A percentile compares a stretch with the other conserved stretches of the same genome.
These are phyloP conservation scores for Drosophila kepulauana DNA, from an alignment of 1,140 invertebrate species.

Conservation along the genomic window DNA sequence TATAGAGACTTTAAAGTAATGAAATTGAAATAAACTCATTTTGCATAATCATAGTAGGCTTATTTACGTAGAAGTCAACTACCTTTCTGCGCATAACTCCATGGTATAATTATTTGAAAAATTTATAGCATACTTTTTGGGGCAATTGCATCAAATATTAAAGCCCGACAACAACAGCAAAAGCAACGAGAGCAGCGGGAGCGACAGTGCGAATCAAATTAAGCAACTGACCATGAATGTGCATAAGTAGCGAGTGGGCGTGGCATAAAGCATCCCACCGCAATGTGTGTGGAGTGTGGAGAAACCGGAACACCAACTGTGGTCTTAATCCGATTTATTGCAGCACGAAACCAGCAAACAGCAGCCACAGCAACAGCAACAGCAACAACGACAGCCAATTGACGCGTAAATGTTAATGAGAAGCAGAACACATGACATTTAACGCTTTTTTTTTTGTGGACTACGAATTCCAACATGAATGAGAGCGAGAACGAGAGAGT, in stretches of 20 bases:
- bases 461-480: background rate
- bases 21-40: too few relatives aligned
- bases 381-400: background rate
- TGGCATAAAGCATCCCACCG: background rate
- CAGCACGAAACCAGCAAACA: background rate
- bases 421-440: conserved; percentile 32
- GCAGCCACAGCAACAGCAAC: background rate
- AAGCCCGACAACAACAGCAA: background rate
- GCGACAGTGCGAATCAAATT: conserved; percentile 22
- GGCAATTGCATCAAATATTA: background rate
- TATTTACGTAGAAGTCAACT: too few relatives aligned
- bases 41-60: too few relatives aligned
- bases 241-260: conserved; percentile 13
- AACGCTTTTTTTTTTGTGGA: background rate
- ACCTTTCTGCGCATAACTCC: background rate
- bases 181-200: background rate
- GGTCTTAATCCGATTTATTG: conserved; percentile 22
- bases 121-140: conserved; percentile 6
- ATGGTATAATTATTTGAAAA: background rate
- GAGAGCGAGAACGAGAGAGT: background rate
- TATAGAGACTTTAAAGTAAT: too few relatives aligned
- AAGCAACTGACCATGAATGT: conserved; percentile 39
- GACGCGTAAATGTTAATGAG: conserved; percentile 17
- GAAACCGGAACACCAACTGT: background rate
- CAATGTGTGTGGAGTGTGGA: background rate